Evolutionary conservation across 2,113 vertebrate species (phyloP), one percentile per base, ranked within the genome.

Genomic region (Phaethornis superciliosus): DNA sequence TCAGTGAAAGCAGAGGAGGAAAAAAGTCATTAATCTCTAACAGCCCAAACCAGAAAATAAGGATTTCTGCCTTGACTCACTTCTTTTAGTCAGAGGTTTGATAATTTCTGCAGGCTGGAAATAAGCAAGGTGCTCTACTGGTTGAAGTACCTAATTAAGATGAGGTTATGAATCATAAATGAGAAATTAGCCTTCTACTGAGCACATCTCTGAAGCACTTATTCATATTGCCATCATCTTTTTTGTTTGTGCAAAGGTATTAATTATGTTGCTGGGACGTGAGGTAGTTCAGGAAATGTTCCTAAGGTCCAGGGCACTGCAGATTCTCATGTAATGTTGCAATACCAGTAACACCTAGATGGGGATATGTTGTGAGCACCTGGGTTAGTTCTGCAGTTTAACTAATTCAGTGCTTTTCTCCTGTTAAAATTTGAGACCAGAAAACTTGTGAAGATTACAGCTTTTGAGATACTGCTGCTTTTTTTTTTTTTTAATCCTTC

Each of bases 91-190:
- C 54, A 27, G 32, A 78, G 80, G 52, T 78, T 90, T 80, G 80
- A 44, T 81, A 15, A 22, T 30, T 78, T 62, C 47, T 71, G 33
- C 42, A 52, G 32, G 3, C 82, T 82, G 71, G 68, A 60, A 74
- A 71, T 5, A 42, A 70, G 85, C 59, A 84, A 96, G 88, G 89
- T 89, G 90, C 81, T 88, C 77, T 81, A 35, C 93, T 3, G 26
- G 85, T 95, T 88, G 68, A 89, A 85, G 82, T 70, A 67, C 28
- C 55, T 95, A 47, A 88, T 94, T 93, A 83, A 70, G 37, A 9
- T 32, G 82, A 81, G 58, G 68, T 76, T 64, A 37, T 95, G 94
- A 95, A 94, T 95, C 94, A 93, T 67, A 83, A 91, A 83, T 88
- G 88, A 83, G 79, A 81, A 90, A 90, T 84, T 93, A 35, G 75